Percentiles rank a stretch among this genome's conserved stretches.
Evolutionary conservation across 2,113 vertebrate species (phyloP).

Genomic region (Chaenogobius annularis): DNA sequence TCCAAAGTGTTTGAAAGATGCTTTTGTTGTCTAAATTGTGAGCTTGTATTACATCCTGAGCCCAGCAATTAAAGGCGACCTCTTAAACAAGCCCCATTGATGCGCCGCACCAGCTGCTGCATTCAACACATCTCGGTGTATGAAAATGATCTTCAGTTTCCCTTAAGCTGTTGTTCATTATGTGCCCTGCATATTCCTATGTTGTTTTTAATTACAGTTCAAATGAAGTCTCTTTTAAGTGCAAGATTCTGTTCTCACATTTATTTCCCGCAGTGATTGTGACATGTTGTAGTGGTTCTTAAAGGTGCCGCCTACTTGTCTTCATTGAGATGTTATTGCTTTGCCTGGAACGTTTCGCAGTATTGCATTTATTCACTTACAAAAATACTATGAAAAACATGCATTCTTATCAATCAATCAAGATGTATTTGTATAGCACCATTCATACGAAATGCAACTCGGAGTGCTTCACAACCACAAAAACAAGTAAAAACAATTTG

Average conservation of each 20-base stretch:
- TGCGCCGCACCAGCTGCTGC: background rate
- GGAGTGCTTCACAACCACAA: no score
- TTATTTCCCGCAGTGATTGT: no score
- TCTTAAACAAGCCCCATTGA: constrained; percentile 9
- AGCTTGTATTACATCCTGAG: constrained; percentile 7
- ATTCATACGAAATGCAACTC: no score
- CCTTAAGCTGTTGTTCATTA: constrained; percentile 6
- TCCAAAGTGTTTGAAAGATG: constrained; percentile 1
- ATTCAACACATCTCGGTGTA: background rate
- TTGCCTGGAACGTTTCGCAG: no score
- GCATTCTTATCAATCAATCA: no score
- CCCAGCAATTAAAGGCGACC: constrained; percentile 10
- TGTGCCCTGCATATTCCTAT: background rate
- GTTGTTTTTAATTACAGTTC: constrained; percentile 2
- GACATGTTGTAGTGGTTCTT: no score
- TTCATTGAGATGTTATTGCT: no score
- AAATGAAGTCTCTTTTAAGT: background rate
- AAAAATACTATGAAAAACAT: no score
- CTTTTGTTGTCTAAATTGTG: constrained; percentile 9
- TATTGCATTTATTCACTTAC: no score
- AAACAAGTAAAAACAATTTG: no score
- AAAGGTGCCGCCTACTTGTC: no score
- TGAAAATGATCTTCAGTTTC: background rate
- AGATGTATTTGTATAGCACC: no score
- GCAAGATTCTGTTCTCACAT: background rate